phyloP scores from a whole-genome alignment of 2,797 vertebrate species.

The Molossus alvarezi region DNA sequence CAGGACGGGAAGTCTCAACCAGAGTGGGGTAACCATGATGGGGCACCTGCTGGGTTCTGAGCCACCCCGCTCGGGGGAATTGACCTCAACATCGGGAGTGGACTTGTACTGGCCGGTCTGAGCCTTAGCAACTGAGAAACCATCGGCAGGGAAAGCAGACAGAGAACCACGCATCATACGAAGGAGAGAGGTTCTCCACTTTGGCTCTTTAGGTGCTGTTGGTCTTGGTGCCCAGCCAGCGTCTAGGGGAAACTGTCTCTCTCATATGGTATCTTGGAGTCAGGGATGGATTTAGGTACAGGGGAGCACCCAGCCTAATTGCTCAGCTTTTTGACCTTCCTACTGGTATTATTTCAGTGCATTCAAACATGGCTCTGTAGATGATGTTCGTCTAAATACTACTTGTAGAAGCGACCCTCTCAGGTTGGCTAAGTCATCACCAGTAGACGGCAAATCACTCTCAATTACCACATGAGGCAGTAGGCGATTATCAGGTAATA shows the following conservation, averaged over 20 bases:
- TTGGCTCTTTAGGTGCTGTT: neutral
- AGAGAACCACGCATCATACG: neutral
- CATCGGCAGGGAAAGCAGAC: neutral
- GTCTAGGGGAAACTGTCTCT: neutral
- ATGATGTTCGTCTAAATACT: neutral
- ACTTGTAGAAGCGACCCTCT: neutral
- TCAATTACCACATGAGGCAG: neutral
- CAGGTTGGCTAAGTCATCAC: neutral
- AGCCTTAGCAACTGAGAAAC: constrained; percentile 22
- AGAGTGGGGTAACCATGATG: neutral
- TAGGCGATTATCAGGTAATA: neutral
- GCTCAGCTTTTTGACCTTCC: neutral
- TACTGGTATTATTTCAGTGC: neutral
- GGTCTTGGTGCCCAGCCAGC: neutral
- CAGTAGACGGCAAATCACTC: neutral
- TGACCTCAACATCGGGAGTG: neutral
- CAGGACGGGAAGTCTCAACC: neutral
- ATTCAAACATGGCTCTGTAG: neutral
- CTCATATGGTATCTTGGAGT: neutral
- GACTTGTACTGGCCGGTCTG: neutral
- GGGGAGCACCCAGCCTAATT: neutral
- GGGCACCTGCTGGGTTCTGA: neutral
- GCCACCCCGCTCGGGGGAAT: neutral
- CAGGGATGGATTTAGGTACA: neutral
- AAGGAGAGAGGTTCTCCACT: neutral